Evolutionary conservation across 1,140 invertebrate species (phyloP).

Genomic region (Octopus bimaculoides): DNA sequence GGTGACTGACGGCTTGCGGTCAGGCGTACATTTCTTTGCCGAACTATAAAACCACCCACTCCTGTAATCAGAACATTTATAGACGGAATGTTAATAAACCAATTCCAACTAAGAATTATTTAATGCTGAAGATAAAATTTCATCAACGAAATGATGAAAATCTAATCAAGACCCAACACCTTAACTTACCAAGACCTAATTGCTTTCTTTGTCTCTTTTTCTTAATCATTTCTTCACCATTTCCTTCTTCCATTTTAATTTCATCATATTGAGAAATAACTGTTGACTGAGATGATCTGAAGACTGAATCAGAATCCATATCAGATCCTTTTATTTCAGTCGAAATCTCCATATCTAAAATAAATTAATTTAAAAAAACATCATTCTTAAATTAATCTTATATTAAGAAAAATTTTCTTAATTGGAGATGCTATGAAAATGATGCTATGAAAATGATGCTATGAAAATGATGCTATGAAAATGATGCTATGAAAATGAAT

Average conservation of each 20-base stretch:
- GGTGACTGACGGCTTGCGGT: not conserved
- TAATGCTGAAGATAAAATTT: too few relatives aligned
- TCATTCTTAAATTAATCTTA: too few relatives aligned
- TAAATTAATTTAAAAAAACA: not conserved
- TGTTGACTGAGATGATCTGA: not conserved
- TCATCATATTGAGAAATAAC: slow-evolving; percentile 4
- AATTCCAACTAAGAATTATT: too few relatives aligned
- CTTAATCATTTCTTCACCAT: slow-evolving; percentile 63
- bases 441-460: too few relatives aligned
- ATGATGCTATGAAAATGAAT: too few relatives aligned
- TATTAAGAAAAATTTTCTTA: too few relatives aligned
- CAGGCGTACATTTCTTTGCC: slow-evolving; percentile 11
- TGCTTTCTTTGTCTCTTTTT: slow-evolving; percentile 85
- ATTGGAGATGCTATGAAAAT: too few relatives aligned
- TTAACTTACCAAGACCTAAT: slow-evolving; percentile 34
- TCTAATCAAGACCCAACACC: too few relatives aligned
- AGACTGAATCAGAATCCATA: not conserved
- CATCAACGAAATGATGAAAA: too few relatives aligned
- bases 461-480: too few relatives aligned
- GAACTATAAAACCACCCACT: slow-evolving; percentile 16
- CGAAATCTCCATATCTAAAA: slow-evolving; percentile 1
- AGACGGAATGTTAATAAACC: too few relatives aligned
- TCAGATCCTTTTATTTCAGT: not conserved
- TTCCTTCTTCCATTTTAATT: slow-evolving; percentile 18
- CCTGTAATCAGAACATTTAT: not conserved